Percentiles rank a stretch among this genome's conserved stretches.
Evolutionary conservation across 1,140 invertebrate genomes (phyloP).

Genomic region (Drosophila sturtevanti): DNA sequence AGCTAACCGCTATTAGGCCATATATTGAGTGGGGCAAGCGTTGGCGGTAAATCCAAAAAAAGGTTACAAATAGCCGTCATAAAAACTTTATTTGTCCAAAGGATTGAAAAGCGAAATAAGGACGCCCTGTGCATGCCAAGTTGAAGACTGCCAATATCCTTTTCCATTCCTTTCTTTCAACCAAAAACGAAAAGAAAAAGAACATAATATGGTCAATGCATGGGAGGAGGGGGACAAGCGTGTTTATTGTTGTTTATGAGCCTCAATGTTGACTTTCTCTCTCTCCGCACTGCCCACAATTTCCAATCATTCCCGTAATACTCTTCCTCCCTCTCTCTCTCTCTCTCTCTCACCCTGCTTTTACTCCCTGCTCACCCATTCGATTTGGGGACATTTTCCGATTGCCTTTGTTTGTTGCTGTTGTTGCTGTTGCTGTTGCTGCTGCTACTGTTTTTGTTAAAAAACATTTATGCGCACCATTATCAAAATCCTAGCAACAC

Average conservation of each 20-base stretch:
- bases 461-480: slow-evolving; percentile 75
- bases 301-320: slow-evolving; percentile 65
- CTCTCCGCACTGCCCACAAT: slow-evolving; percentile 30
- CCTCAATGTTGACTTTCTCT: slow-evolving; percentile 17
- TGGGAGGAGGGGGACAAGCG: slow-evolving; percentile 49
- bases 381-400: slow-evolving; percentile 41
- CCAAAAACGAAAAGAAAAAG: slow-evolving; percentile 1
- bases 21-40: slow-evolving; percentile 37
- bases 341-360: slow-evolving; percentile 9
- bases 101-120: slow-evolving; percentile 71
- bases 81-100: slow-evolving; percentile 80
- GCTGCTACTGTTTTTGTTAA: slow-evolving; percentile 69
- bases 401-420: slow-evolving; percentile 75
- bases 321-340: slow-evolving; percentile 41
- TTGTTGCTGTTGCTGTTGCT: slow-evolving; percentile 71
- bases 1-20: slow-evolving; percentile 70
- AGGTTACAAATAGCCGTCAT: slow-evolving; percentile 79
- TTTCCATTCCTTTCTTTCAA: neutral
- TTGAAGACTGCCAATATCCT: slow-evolving; percentile 43
- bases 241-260: slow-evolving; percentile 79
- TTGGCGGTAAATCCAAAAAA: slow-evolving; percentile 64
- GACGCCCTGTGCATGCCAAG: slow-evolving; percentile 63
- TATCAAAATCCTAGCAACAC: slow-evolving; percentile 68
- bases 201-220: slow-evolving; percentile 64
- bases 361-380: neutral